Evolutionary conservation across 2,797 vertebrate species (phyloP).

Genomic region (Molossus molossus): DNA sequence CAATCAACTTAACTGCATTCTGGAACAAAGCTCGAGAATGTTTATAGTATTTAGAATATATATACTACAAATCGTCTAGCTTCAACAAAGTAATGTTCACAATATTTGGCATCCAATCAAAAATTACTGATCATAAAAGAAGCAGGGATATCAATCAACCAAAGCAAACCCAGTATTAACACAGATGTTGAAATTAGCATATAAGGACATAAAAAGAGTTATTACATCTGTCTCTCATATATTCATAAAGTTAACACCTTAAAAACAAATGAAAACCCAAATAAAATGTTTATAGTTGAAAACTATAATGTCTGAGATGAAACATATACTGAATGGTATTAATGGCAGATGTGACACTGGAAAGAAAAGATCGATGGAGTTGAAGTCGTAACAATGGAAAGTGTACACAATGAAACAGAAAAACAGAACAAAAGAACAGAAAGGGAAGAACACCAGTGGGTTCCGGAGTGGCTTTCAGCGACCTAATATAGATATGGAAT

Average conservation of each 20-base stretch:
- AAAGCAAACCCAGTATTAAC: background rate
- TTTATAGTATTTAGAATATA: background rate
- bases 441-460: background rate
- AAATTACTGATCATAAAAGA: background rate
- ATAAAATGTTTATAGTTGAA: conserved; percentile 4
- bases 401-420: background rate
- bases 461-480: background rate
- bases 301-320: conserved; percentile 16
- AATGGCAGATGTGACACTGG: background rate
- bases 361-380: background rate
- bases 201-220: background rate
- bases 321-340: background rate
- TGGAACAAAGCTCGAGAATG: background rate
- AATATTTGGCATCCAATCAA: background rate
- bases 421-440: background rate
- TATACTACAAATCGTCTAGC: background rate
- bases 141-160: background rate
- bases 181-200: background rate
- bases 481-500: background rate
- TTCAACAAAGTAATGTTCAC: background rate
- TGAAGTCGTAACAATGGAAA: background rate
- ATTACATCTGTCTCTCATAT: background rate
- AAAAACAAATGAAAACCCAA: background rate
- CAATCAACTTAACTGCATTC: background rate
- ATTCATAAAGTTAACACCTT: background rate